phyloP scores from a whole-genome alignment of 37 sponge, comb jelly and placozoan genomes.

The Axinella damicornis region DNA sequence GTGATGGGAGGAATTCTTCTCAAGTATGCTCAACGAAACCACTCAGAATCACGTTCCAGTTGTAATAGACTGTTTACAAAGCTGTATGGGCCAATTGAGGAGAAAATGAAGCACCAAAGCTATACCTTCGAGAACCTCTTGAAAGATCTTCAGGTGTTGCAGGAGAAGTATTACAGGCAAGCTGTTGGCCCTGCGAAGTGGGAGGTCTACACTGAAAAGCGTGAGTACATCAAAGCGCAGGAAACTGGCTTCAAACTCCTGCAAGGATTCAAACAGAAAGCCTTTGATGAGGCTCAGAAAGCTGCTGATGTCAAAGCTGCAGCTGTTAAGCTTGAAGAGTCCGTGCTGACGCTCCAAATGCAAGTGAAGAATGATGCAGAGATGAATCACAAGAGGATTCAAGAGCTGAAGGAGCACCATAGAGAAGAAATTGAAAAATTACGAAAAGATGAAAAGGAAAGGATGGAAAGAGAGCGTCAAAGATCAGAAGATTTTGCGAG shows the following conservation, averaged over 20 bases:
- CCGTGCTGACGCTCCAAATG: neutral
- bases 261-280: constrained; percentile 10
- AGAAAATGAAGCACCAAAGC: neutral
- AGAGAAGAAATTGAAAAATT: constrained; percentile 13
- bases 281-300: neutral
- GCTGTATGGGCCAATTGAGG: constrained; percentile 1
- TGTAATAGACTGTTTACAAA: constrained; percentile 28
- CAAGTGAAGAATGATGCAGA: constrained; percentile 30
- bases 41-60: neutral
- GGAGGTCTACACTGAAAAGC: constrained; percentile 25
- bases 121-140: constrained; percentile 5
- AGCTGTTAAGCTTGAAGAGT: neutral
- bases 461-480: neutral
- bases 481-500: neutral
- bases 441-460: neutral
- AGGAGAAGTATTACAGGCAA: neutral
- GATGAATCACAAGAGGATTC: neutral
- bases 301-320: neutral
- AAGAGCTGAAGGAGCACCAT: neutral
- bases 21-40: constrained; percentile 17
- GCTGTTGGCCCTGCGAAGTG: constrained; percentile 60
- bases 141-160: constrained; percentile 14
- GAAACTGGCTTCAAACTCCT: neutral
- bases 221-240: neutral
- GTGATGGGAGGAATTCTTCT: constrained; percentile 27